Base-by-base conservation (phyloP, 2,888 invertebrate species). In the Hecatera dysodea region DNA sequence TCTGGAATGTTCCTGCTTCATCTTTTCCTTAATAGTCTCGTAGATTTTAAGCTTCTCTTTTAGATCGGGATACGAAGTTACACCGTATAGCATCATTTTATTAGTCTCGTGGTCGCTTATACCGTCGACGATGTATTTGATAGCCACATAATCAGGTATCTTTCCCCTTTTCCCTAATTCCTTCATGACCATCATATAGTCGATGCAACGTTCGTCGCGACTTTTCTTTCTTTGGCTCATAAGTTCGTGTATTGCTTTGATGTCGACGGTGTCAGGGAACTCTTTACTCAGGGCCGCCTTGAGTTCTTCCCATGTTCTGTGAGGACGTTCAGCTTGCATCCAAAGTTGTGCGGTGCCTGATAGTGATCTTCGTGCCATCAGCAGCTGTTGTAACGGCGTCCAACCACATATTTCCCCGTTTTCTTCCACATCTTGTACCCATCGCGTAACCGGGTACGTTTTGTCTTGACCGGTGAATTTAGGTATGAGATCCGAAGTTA, bases 71-170 rank as follows among this genome's bases (percentile, higher is more conserved):
- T 84, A 86, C 1, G 81, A 69, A 0, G 76, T 83, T 0, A 71
- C 81, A 1, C 84, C 85, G 22, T 82, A 85, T 1, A 84, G 33
- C 63, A 86, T 74, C 0, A 68, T 52, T 68, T 86, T 86, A 22
- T 85, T 85, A 0, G 33, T 62, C 29, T 83, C 79, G 0, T 36
- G 8, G 9, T 70, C 56, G 0, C 17, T 17, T 27, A 87, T 86
- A 3, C 86, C 85, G 1, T 86, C 85, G 0, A 86, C 66, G 0
- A 86, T 84, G 36, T 86, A 87, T 55, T 83, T 39, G 2, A 82
- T 83, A 0, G 83, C 80, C 1, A 86, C 82, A 52, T 84, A 84
- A 44, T 86, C 85, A 0, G 84, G 66, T 15, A 87, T 61, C 42
- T 82, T 84, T 0, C 72, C 84, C 0, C 82, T 27, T 24, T 62